Base-by-base conservation (phyloP, 2,797 vertebrate genomes). In the Lemur catta region DNA sequence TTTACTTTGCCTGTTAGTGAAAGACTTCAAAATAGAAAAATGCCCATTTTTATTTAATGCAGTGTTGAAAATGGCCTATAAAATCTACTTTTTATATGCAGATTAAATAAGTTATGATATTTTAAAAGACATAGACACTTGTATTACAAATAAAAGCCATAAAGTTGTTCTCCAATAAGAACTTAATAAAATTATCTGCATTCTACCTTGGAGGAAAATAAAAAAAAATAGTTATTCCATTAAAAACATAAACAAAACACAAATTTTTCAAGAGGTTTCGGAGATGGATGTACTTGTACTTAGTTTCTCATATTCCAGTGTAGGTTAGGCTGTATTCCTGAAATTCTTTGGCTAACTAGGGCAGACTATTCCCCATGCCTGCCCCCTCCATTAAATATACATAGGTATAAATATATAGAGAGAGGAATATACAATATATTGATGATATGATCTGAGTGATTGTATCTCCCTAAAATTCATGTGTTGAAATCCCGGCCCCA, bases 1-100 rank as follows among this genome's bases (percentile, higher is more conserved):
- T 95, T 61, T 55, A 80, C 50, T 84, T 87, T 63, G 10, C 30
- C 59, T 63, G 3, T 18, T 88, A 24, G 13, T 85, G 38, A 94
- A 94, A 90, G 84, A 6, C 7, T 82, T 67, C 18, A 84, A 72
- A 57, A 63, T 11, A 94, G 38, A 75, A 89, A 92, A 95, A 52
- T 59, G 4, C 2, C 43, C 41, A 43, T 43, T 84, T 94, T 93
- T 88, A 69, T 71, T 89, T 69, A 93, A 82, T 41, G 11, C 30
- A 14, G 0, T 61, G 12, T 80, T 94, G 76, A 89, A 94, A 95
- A 88, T 76, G 57, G 18, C 14, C 63, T 92, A 59, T 80, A 74
- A 38, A 78, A 48, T 43, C 6, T 57, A n/a, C 22, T 30, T 76
- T 81, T 93, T 59, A 91, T 33, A 74, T 55, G 28, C 41, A 85